Percentiles rank a stretch among this genome's conserved stretches.
phyloP scores from a whole-genome alignment of 1,140 invertebrate genomes.

The Archivesica marissinica region DNA sequence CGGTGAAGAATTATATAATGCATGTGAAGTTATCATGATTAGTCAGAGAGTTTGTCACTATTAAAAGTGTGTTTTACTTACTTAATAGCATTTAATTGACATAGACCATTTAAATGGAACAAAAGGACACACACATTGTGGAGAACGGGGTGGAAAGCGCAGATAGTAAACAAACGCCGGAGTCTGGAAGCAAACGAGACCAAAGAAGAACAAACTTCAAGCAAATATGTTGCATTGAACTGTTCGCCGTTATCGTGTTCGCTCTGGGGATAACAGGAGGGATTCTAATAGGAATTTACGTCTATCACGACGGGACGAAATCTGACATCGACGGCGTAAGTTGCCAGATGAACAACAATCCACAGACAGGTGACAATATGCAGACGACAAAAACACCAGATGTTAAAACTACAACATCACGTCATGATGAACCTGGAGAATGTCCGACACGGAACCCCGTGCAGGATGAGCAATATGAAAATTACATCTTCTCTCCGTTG shows the following conservation, averaged over 20 bases:
- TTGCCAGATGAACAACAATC: not conserved
- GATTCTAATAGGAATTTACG: constrained; percentile 55
- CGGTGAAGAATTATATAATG: no score
- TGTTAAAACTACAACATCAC: not conserved
- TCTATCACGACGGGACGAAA: not conserved
- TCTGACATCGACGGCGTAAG: not conserved
- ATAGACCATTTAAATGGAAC: no score
- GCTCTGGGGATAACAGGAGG: constrained; percentile 30
- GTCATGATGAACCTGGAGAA: not conserved
- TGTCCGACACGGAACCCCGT: constrained; percentile 19
- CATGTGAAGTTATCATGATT: no score
- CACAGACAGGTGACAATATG: not conserved
- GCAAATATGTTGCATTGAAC: constrained; percentile 10
- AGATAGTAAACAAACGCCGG: no score
- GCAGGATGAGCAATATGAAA: constrained; percentile 27
- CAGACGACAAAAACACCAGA: not conserved
- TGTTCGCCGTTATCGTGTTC: constrained; percentile 39
- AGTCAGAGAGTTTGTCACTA: no score
- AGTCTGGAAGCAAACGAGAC: not conserved
- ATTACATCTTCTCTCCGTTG: constrained; percentile 31
- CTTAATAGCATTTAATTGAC: no score
- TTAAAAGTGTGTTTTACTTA: no score
- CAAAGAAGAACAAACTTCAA: not conserved
- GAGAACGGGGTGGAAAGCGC: not conserved
- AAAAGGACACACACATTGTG: not conserved